Evolutionary conservation across 2,113 vertebrate species (phyloP), one percentile per base, ranked within the genome.

Genomic region (Cyanistes caeruleus): DNA sequence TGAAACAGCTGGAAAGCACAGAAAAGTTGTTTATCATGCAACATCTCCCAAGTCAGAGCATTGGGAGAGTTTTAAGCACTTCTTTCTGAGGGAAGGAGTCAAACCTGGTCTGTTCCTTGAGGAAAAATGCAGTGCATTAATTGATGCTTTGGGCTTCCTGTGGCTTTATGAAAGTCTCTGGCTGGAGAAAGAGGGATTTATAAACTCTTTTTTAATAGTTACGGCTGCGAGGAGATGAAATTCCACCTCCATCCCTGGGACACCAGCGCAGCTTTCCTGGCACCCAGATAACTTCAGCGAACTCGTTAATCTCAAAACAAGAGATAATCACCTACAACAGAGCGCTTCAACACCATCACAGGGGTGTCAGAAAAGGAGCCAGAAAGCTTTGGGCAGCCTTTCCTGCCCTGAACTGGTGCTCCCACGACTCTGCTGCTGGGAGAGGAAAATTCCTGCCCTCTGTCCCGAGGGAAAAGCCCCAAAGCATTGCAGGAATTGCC

Each of bases 381-480:
- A 75, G 70, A 11, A 55, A 52, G 33, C n/a, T 81, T 39, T 3
- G n/a, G 68, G 68, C 58, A 60, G 13, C 19, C 39, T 60, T 41
- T 51, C 64, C 37, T 60, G n/a, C 39, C 56, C 58, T 73, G 18
- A 37, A 5, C 39, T 35, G 76, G 30, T n/a, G 33, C n/a, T 9
- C 39, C 64, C 24, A 13, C 2, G 2, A 19, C 6, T 83, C 15
- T 44, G 56, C 43, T 67, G 51, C 52, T 28, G 48, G 28, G 20
- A 72, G 3, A n/a, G 9, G 10, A 30, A 7, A 85, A 64, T 55
- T 7, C 63, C 73, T 63, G 46, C 31, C 13, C 56, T 51, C 13
- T 52, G 21, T 16, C 8, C 18, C 1, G 5, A 27, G 27, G 17
- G 3, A 33, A 41, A 53, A 22, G 0, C 18, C 52, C 52, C n/a